These are phyloP conservation scores for Cylloceria caligata DNA, from an alignment of 2,888 invertebrate species.

Conservation along the genomic window DNA sequence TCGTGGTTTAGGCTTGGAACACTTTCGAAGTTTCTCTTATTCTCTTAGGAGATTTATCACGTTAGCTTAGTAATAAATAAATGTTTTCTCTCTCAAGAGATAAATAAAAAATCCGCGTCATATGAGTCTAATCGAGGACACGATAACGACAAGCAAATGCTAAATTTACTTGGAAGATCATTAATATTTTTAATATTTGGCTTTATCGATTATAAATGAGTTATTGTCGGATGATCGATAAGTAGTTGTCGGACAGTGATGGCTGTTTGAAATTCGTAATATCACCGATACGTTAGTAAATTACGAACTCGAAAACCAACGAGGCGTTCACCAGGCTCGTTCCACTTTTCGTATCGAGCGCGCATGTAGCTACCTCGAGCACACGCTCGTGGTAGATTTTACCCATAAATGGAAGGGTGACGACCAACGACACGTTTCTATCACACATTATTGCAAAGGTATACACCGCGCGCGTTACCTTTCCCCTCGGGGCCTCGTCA, in stretches of 20 bases:
- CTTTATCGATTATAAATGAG: constrained; percentile 40
- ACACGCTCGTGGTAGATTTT: constrained; percentile 14
- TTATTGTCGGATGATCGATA: constrained; percentile 33
- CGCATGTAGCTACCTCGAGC: constrained; percentile 12
- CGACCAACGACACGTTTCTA: constrained; percentile 45
- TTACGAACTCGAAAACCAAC: constrained; percentile 25
- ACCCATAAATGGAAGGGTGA: constrained; percentile 25
- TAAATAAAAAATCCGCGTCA: no score
- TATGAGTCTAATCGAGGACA: no score
- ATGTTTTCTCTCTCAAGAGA: no score
- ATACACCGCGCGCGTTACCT: constrained; percentile 21
- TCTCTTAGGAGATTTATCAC: no score
- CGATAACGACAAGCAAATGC: no score
- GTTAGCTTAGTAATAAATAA: no score
- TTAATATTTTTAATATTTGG: neutral
- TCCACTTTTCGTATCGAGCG: constrained; percentile 71
- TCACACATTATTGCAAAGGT: constrained; percentile 45
- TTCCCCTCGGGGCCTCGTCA: constrained; percentile 37
- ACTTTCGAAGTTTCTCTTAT: no score
- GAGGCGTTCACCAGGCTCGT: constrained; percentile 52
- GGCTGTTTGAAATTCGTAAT: constrained; percentile 22
- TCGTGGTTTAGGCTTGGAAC: no score
- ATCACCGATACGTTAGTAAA: constrained; percentile 16
- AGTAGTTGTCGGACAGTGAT: constrained; percentile 11
- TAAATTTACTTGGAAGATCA: neutral